Evolutionary conservation across 1,140 invertebrate species (phyloP).

Genomic region (Papilio aristodemus): DNA sequence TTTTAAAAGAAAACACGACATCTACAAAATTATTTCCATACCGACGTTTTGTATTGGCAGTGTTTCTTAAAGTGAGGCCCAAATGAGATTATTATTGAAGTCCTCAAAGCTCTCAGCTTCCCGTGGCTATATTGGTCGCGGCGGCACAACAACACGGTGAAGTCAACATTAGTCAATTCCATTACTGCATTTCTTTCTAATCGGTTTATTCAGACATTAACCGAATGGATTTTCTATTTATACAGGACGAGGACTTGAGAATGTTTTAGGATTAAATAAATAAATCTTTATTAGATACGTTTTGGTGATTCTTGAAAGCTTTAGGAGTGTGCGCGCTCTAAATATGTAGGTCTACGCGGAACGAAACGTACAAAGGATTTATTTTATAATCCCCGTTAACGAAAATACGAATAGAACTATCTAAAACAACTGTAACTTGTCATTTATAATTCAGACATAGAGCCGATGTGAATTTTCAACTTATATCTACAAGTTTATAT

Average conservation of each 20-base stretch:
- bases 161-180: slow-evolving; percentile 54
- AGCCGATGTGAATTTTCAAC: no score
- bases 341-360: slow-evolving; percentile 17
- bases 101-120: slow-evolving; percentile 41
- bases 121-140: slow-evolving; percentile 34
- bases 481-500: no score
- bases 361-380: slow-evolving; percentile 14
- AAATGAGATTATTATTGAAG: slow-evolving; percentile 49
- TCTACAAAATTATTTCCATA: neutral
- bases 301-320: slow-evolving; percentile 27
- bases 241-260: slow-evolving; percentile 42
- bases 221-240: slow-evolving; percentile 59
- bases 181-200: slow-evolving; percentile 62
- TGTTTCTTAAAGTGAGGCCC: slow-evolving; percentile 44
- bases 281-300: slow-evolving; percentile 41
- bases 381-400: slow-evolving; percentile 1
- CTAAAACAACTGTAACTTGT: neutral
- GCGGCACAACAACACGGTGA: slow-evolving; percentile 47
- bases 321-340: neutral
- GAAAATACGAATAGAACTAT: slow-evolving; percentile 1
- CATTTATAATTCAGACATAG: no score
- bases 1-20: neutral
- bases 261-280: slow-evolving; percentile 55
- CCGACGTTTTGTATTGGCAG: slow-evolving; percentile 25
- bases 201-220: slow-evolving; percentile 56